These are phyloP conservation scores for Metopia argyrocephala DNA, from an alignment of 2,888 invertebrate species.

Conservation along the genomic window DNA sequence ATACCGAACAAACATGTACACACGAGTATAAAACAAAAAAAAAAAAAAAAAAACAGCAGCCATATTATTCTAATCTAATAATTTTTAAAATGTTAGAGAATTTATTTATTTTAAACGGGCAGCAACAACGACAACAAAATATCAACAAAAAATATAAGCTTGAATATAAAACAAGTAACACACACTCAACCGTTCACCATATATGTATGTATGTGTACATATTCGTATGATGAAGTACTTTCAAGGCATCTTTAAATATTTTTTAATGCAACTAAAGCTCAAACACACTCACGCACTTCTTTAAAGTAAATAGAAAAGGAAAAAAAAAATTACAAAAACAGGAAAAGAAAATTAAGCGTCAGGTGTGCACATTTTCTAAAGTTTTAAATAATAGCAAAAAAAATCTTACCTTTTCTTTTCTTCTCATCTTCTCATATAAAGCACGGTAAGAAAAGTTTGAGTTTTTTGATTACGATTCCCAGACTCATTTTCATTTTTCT, in stretches of 20 bases:
- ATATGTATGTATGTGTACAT: conserved; percentile 21
- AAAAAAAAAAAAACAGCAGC: conserved; percentile 13
- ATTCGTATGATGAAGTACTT: conserved; percentile 51
- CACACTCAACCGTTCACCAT: conserved; percentile 46
- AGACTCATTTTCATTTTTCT: background rate
- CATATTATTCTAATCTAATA: conserved; percentile 64
- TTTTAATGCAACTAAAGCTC: conserved; percentile 48
- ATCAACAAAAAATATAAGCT: background rate
- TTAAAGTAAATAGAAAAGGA: background rate
- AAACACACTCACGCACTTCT: background rate
- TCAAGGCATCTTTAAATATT: conserved; percentile 46
- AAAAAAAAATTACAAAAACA: conserved; percentile 19
- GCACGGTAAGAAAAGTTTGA: conserved; percentile 7
- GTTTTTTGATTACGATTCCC: background rate
- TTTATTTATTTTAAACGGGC: conserved; percentile 58
- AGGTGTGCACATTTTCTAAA: conserved; percentile 63
- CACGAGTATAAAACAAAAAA: background rate
- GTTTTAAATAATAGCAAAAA: conserved; percentile 59
- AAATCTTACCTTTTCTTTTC: conserved; percentile 24
- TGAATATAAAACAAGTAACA: conserved; percentile 7
- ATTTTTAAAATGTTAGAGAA: conserved; percentile 59
- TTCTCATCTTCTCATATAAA: background rate
- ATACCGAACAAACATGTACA: conserved; percentile 13
- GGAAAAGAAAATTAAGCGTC: conserved; percentile 46
- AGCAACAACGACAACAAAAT: conserved; percentile 19